These are phyloP conservation scores for Archegozetes longisetosus DNA, from an alignment of 1,140 invertebrate species.

Conservation along the genomic window DNA sequence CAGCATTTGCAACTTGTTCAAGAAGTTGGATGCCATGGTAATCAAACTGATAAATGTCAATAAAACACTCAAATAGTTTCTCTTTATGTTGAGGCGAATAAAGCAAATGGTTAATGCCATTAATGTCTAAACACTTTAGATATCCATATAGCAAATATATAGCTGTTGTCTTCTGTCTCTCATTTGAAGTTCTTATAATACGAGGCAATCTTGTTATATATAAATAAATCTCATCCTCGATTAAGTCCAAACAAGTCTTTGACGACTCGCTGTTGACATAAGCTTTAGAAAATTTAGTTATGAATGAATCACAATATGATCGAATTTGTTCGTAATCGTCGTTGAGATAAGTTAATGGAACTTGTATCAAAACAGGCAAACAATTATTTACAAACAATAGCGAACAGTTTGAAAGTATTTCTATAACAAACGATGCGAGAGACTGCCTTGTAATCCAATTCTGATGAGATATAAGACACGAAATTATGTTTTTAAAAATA, in stretches of 20 bases:
- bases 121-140: neutral
- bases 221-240: neutral
- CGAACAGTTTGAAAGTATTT: neutral
- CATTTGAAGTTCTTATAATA: neutral
- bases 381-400: neutral
- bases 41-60: neutral
- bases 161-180: neutral
- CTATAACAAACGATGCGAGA: neutral
- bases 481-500: neutral
- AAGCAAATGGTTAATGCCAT: neutral
- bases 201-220: neutral
- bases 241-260: neutral
- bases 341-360: neutral
- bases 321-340: neutral
- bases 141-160: neutral
- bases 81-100: neutral
- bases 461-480: neutral
- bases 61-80: neutral
- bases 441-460: neutral
- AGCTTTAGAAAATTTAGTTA: neutral
- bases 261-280: neutral
- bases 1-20: neutral
- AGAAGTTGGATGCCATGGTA: neutral
- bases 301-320: neutral
- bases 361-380: neutral